Evolutionary conservation across 2,888 invertebrate genomes (phyloP), one percentile per base, ranked within the genome.

Genomic region (Harmothoe impar): DNA sequence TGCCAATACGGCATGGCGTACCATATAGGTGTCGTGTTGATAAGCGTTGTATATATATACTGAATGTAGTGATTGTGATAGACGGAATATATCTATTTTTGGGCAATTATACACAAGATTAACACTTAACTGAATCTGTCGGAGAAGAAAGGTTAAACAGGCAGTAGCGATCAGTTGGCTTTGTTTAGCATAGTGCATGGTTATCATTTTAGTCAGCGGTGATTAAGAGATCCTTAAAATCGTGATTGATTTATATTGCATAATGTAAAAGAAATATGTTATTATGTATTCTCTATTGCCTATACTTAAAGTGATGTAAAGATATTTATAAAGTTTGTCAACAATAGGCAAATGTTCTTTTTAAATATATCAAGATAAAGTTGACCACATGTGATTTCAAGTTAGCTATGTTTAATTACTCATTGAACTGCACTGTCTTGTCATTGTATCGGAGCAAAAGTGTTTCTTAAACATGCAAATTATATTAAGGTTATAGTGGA

Each of bases 61-160:
- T 77, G 77, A 31, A n/a, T 81, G 43, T 81, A 81, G 81, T 81
- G 81, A 35, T 81, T 81, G 81, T 81, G 81, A 81, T 43, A 81
- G 81, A 77, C 17, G 5, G 33, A 81, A 35, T 25, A 35, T 25
- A 81, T 31, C 77, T 81, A 81, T 81, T 81, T 81, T 81, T 33
- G 35, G 33, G 35, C 25, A 81, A 81, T 81, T 81, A 81, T 43
- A 81, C 43, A 81, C 43, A 17, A 81, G 81, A 35, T 43, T 33
- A 81, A 77, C 77, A 29, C 20, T 15, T 31, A 31, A 77, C 10
- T 31, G 31, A 31, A 17, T 77, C 77, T 29, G 25, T 29, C 31
- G 17, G 25, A 31, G 5, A 29, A 29, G 29, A 5, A 29, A 3
- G 25, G 25, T 31, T 17, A 31, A 31, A 77, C 77, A 77, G 17